Base-by-base conservation (phyloP, 2,797 vertebrate genomes). In the Prunella strophiata region DNA sequence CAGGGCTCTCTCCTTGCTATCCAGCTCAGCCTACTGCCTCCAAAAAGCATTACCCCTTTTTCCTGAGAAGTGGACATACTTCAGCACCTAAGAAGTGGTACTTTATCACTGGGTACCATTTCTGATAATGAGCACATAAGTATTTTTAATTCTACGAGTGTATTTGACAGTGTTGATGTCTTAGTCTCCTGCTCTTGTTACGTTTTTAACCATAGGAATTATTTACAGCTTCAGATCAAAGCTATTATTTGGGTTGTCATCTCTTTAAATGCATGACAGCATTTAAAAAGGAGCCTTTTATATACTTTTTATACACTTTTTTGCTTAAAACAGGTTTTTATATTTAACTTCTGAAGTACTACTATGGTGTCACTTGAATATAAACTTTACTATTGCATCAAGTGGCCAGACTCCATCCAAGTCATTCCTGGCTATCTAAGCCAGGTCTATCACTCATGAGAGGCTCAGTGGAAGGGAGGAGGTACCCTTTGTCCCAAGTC, bases 211-310 rank as follows among this genome's bases (percentile, higher is more conserved):
- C 23, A 2, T 7, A 63, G 66, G 52, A 88, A 79, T 95, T 94
- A 94, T 91, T 94, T 94, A 86, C 85, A 73, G 40, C 63, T 81
- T 88, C 51, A 72, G 21, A 94, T 94, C 73, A 67, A 78, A 91
- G 83, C 51, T 81, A 25, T 78, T 94, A 65, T 87, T 94, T 90
- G 71, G 13, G 27, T 86, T 90, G 63, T 94, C 57, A 45, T 73
- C 70, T 79, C 71, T 91, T 71, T 82, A 89, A 92, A 85, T 48
- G 11, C 16, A n/a, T 76, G 80, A 50, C 70, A 84, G 50, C 25
- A 21, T 78, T 74, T 79, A 38, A 52, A 88, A 84, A 67, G 32
- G 48, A 91, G 16, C 18, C 43, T 62, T 88, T 83, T 55, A n/a
- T 16, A n/a, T 76, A 21, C 20, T 70, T 86, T 34, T 72, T 52